Percentiles rank a stretch among this genome's conserved stretches.
phyloP scores from a whole-genome alignment of 2,888 invertebrate genomes.

The Zonitis immaculata region DNA sequence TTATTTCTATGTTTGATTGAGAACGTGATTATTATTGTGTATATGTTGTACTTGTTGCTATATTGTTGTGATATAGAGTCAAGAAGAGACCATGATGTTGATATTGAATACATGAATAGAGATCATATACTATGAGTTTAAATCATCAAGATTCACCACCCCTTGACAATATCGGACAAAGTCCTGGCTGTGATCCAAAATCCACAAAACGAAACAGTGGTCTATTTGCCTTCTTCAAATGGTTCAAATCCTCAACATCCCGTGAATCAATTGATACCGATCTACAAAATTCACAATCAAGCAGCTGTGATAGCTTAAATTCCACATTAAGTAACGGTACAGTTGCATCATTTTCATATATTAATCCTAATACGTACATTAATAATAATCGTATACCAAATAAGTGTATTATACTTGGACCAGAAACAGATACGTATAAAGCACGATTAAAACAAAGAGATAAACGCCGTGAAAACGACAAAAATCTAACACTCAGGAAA shows the following conservation, averaged over 20 bases:
- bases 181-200: conserved; percentile 47
- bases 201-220: conserved; percentile 48
- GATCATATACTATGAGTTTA: conserved; percentile 36
- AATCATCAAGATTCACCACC: conserved; percentile 30
- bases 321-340: conserved; percentile 69
- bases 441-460: conserved; percentile 59
- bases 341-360: conserved; percentile 67
- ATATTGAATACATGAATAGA: conserved; percentile 15
- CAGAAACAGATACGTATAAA: conserved; percentile 62
- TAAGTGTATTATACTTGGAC: conserved; percentile 51
- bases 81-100: conserved; percentile 7
- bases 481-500: conserved; percentile 58
- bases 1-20: background rate
- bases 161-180: conserved; percentile 40
- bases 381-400: conserved; percentile 42
- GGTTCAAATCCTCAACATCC: conserved; percentile 59
- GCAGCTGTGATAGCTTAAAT: conserved; percentile 59
- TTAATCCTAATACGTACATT: conserved; percentile 54
- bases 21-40: background rate
- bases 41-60: background rate
- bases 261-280: conserved; percentile 43
- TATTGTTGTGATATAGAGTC: background rate
- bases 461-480: conserved; percentile 55
- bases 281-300: conserved; percentile 40
- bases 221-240: conserved; percentile 63